Percentiles rank a stretch among this genome's conserved stretches.
Conservation (phyloP, 2,113 vertebrate species). For the Meleagris gallopavo region DNA sequence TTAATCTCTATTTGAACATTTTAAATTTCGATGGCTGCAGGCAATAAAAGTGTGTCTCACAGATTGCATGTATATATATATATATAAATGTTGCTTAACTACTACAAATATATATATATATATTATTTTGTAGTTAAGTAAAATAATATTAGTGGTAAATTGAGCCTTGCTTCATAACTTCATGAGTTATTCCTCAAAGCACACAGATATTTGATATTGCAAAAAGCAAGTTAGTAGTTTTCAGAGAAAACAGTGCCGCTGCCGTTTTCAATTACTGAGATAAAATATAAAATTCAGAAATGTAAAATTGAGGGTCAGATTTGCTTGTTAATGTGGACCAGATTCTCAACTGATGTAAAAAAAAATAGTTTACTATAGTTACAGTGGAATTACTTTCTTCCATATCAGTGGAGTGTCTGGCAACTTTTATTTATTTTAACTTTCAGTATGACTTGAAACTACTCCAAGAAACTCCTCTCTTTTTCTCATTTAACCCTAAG, state of each 20-base stretch:
- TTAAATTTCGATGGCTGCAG: background rate
- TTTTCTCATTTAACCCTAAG: background rate
- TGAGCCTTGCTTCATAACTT: background rate
- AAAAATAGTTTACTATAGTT: background rate
- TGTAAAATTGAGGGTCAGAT: background rate
- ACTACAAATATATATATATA: too few relatives aligned
- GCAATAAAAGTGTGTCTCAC: background rate
- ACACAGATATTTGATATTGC: background rate
- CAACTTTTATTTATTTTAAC: background rate
- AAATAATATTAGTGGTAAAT: background rate
- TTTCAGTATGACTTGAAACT: background rate
- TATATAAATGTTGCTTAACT: too few relatives aligned
- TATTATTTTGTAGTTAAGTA: background rate
- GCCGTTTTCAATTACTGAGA: constrained; percentile 16
- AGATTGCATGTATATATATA: too few relatives aligned
- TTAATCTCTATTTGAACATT: background rate
- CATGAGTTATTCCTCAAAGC: background rate
- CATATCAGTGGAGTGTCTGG: constrained; percentile 2
- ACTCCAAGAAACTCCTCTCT: background rate
- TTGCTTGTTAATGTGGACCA: background rate
- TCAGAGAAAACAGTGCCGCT: background rate
- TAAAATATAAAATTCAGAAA: constrained; percentile 20
- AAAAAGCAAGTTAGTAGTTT: background rate
- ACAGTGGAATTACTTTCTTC: background rate
- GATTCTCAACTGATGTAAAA: constrained; percentile 15